These are phyloP conservation scores for Caenorhabditis imperialis DNA, from an alignment of 2,888 invertebrate species.

Conservation along the genomic window DNA sequence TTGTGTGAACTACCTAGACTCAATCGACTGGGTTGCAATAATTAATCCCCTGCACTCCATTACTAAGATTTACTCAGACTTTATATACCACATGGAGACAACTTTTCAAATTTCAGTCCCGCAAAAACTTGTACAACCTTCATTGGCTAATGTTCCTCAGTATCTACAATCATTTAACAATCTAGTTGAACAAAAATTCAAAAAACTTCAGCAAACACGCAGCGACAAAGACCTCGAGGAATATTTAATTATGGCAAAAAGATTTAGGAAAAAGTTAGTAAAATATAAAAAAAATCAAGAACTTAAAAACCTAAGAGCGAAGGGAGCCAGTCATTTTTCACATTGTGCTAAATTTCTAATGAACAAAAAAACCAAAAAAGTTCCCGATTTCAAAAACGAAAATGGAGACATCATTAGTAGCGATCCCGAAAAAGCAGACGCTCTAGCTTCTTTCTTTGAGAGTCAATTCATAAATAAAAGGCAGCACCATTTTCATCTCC, in stretches of 20 bases:
- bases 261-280: constrained; percentile 8
- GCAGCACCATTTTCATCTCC: not conserved
- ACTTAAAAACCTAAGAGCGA: not conserved
- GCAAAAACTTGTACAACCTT: not conserved
- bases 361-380: constrained; percentile 6
- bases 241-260: not conserved
- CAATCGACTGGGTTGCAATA: not conserved
- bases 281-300: constrained; percentile 13
- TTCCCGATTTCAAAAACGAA: not conserved
- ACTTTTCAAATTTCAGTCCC: not conserved
- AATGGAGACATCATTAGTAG: not conserved
- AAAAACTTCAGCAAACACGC: not conserved
- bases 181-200: not conserved
- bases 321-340: not conserved
- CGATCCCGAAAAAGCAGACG: not conserved
- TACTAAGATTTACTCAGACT: not conserved
- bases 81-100: not conserved
- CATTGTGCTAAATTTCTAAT: not conserved
- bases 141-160: not conserved
- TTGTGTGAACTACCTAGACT: not conserved
- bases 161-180: constrained; percentile 2
- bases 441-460: constrained; percentile 2
- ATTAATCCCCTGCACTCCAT: not conserved
- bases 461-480: not conserved
- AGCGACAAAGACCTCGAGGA: not conserved